Conservation (phyloP, 2,888 invertebrate genomes). For the Ophion ventricosus region DNA sequence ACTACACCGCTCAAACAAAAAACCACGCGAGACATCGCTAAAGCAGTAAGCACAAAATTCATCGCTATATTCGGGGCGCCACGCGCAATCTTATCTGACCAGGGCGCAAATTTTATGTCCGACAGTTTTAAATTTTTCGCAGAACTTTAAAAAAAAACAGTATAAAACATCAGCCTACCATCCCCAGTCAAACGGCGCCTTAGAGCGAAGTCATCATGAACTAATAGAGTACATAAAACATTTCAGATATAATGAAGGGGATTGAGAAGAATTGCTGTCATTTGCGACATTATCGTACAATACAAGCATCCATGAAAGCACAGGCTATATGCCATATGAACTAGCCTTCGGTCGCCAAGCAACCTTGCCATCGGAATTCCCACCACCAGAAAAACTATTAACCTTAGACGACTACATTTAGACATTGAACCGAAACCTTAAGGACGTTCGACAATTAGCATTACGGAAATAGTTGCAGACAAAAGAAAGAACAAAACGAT, state of each 20-base stretch:
- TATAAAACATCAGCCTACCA: too few species aligned
- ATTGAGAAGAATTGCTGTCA: constrained; percentile 50
- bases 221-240: constrained; percentile 57
- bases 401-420: constrained; percentile 21
- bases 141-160: too few species aligned
- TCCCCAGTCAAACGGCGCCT: constrained; percentile 48
- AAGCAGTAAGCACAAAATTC: too few species aligned
- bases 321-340: constrained; percentile 49
- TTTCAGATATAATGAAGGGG: constrained; percentile 29
- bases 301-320: constrained; percentile 52
- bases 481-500: constrained; percentile 21
- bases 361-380: constrained; percentile 23
- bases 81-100: too few species aligned
- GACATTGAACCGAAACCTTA: neutral
- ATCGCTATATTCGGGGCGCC: too few species aligned
- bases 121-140: too few species aligned
- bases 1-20: too few species aligned
- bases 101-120: too few species aligned
- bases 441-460: constrained; percentile 8
- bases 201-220: constrained; percentile 48
- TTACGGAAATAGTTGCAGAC: neutral
- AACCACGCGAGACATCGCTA: too few species aligned
- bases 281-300: constrained; percentile 56
- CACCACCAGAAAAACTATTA: constrained; percentile 2
- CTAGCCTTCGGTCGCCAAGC: constrained; percentile 42